Percentiles rank a stretch among this genome's conserved stretches.
These are phyloP conservation scores for Telmatherina bonti DNA, from an alignment of 2,797 vertebrate species.

Conservation along the genomic window DNA sequence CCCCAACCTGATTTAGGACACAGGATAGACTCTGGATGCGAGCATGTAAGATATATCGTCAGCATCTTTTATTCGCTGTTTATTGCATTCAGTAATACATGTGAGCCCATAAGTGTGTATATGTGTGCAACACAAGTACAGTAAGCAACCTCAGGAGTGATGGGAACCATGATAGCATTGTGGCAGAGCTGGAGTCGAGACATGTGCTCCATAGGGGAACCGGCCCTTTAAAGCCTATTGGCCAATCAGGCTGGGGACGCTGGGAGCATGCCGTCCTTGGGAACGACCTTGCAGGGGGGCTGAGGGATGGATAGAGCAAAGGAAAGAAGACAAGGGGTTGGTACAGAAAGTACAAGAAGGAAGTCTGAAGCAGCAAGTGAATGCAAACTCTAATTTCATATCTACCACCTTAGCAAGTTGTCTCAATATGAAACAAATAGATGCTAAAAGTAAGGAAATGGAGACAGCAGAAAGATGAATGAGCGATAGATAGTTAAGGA, in stretches of 20 bases:
- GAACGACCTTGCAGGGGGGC: slow-evolving; percentile 83
- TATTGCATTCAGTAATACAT: slow-evolving; percentile 24
- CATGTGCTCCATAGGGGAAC: slow-evolving; percentile 72
- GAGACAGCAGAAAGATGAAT: slow-evolving; percentile 50
- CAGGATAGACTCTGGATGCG: slow-evolving; percentile 12
- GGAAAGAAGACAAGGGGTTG: slow-evolving; percentile 38
- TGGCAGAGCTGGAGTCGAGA: slow-evolving; percentile 56
- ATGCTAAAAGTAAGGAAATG: slow-evolving; percentile 29
- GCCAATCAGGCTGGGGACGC: slow-evolving; percentile 81
- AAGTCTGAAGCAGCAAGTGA: slow-evolving; percentile 11
- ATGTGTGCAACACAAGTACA: slow-evolving; percentile 44
- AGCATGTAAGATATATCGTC: slow-evolving; percentile 43
- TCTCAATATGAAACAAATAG: slow-evolving; percentile 19
- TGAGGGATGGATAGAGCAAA: slow-evolving; percentile 55
- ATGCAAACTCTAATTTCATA: slow-evolving; percentile 17
- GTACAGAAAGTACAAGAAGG: slow-evolving; percentile 23
- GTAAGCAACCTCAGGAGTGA: slow-evolving; percentile 52
- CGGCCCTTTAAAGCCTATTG: slow-evolving; percentile 83
- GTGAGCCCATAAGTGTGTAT: slow-evolving; percentile 33
- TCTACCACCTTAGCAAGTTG: slow-evolving; percentile 23
- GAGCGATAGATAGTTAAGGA: slow-evolving; percentile 57
- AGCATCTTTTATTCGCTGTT: slow-evolving; percentile 38
- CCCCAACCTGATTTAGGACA: slow-evolving; percentile 34
- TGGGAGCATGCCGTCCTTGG: slow-evolving; percentile 83
- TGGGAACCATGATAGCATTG: slow-evolving; percentile 50